These are phyloP conservation scores for Emberiza fucata DNA, from an alignment of 2,113 vertebrate genomes.

Conservation along the genomic window DNA sequence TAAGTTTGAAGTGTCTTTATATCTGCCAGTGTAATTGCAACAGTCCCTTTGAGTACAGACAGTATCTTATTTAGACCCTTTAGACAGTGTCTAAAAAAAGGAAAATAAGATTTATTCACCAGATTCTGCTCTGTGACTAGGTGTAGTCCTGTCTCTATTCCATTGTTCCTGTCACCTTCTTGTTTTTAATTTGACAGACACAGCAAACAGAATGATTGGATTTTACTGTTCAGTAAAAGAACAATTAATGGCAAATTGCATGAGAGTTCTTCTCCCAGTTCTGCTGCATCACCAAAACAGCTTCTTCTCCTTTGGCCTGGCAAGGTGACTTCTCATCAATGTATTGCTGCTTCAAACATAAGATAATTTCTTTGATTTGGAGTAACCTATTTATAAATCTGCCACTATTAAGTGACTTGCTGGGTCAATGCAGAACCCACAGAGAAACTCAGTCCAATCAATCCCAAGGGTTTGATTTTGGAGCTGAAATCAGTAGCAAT, in stretches of 20 bases:
- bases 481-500: neutral
- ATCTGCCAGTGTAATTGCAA: neutral
- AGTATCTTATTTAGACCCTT: neutral
- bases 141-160: neutral
- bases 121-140: neutral
- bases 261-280: neutral
- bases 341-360: neutral
- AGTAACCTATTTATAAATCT: constrained; percentile 5
- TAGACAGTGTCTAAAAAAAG: neutral
- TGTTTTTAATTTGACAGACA: neutral
- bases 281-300: neutral
- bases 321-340: constrained; percentile 27
- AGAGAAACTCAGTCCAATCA: neutral
- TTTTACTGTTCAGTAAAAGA: neutral
- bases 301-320: neutral
- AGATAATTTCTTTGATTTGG: constrained; percentile 4
- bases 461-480: neutral
- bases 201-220: neutral
- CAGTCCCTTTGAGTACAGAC: neutral
- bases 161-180: neutral
- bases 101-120: neutral
- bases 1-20: neutral
- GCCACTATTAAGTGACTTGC: constrained; percentile 17
- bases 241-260: neutral
- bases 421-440: neutral